phyloP scores from a whole-genome alignment of 2,888 invertebrate genomes.

The Sinodicranocentrus sp. region DNA sequence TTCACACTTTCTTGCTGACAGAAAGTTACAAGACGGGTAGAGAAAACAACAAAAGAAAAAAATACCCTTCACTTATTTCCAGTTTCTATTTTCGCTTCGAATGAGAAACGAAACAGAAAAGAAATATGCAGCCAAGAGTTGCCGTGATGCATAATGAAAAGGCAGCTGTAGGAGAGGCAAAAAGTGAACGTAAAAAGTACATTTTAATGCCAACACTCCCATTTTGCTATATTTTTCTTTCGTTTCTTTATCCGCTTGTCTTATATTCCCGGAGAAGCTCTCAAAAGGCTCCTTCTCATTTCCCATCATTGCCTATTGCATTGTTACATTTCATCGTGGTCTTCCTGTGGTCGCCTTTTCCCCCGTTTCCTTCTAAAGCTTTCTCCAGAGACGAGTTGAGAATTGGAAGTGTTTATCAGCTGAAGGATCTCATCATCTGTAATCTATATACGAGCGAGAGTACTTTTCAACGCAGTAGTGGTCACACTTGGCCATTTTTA shows the following conservation, averaged over 20 bases:
- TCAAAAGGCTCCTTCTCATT: neutral
- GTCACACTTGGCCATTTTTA: neutral
- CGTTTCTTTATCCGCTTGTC: slow-evolving; percentile 8
- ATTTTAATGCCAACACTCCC: neutral
- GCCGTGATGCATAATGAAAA: slow-evolving; percentile 17
- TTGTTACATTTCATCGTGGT: neutral
- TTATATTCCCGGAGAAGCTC: neutral
- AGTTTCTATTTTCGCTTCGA: neutral
- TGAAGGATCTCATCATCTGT: slow-evolving; percentile 35
- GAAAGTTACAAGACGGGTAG: too few species aligned
- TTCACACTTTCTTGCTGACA: too few species aligned
- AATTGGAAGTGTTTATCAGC: slow-evolving; percentile 38
- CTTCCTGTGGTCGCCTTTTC: slow-evolving; percentile 2
- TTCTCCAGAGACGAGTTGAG: slow-evolving; percentile 44
- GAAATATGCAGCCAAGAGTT: neutral
- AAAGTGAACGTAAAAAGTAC: too few species aligned
- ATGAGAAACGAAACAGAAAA: neutral
- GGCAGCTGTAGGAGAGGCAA: neutral
- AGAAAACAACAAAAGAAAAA: too few species aligned
- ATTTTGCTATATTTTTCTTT: neutral
- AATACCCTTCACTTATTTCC: too few species aligned
- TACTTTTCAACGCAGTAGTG: slow-evolving; percentile 18
- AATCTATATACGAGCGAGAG: slow-evolving; percentile 17
- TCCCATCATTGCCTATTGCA: slow-evolving; percentile 14
- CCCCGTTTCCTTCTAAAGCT: slow-evolving; percentile 11